These are phyloP conservation scores for Drosophila burlai DNA, from an alignment of 1,140 invertebrate genomes.

Conservation along the genomic window DNA sequence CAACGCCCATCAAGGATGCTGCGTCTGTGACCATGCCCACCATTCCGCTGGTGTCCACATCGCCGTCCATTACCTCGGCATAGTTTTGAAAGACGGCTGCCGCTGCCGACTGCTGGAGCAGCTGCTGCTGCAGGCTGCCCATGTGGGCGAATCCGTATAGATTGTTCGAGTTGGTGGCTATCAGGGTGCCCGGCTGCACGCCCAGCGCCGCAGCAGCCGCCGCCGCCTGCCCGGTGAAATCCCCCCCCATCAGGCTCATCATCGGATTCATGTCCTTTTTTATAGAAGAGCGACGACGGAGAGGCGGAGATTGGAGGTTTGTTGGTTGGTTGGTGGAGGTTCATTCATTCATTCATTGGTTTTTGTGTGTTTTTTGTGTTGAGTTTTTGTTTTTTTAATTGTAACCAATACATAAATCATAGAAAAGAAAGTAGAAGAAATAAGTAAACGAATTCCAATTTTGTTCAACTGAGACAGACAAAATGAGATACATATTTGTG, in stretches of 20 bases:
- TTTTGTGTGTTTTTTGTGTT: slow-evolving; percentile 52
- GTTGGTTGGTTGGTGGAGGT: slow-evolving; percentile 25
- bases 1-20: slow-evolving; percentile 39
- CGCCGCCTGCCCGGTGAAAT: slow-evolving; percentile 79
- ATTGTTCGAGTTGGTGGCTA: slow-evolving; percentile 77
- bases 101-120: slow-evolving; percentile 76
- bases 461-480: slow-evolving; percentile 63
- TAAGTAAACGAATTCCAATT: slow-evolving; percentile 82
- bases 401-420: slow-evolving; percentile 83
- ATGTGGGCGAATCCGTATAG: slow-evolving; percentile 80
- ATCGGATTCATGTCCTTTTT: slow-evolving; percentile 84
- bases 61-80: slow-evolving; percentile 70
- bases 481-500: slow-evolving; percentile 40
- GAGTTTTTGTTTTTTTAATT: slow-evolving; percentile 57
- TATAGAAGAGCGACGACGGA: slow-evolving; percentile 10
- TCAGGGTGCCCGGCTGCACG: slow-evolving; percentile 72
- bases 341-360: slow-evolving; percentile 25
- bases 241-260: slow-evolving; percentile 85
- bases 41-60: slow-evolving; percentile 51
- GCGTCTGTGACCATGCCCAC: slow-evolving; percentile 51
- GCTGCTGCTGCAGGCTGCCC: slow-evolving; percentile 77
- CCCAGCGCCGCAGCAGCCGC: slow-evolving; percentile 73
- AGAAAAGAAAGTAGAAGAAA: slow-evolving; percentile 84
- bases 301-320: slow-evolving; percentile 15
- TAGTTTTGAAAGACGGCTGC: slow-evolving; percentile 77